Evolutionary conservation across 2,888 invertebrate genomes (phyloP), one percentile per base, ranked within the genome.

Genomic region (Lysandra bellargus): DNA sequence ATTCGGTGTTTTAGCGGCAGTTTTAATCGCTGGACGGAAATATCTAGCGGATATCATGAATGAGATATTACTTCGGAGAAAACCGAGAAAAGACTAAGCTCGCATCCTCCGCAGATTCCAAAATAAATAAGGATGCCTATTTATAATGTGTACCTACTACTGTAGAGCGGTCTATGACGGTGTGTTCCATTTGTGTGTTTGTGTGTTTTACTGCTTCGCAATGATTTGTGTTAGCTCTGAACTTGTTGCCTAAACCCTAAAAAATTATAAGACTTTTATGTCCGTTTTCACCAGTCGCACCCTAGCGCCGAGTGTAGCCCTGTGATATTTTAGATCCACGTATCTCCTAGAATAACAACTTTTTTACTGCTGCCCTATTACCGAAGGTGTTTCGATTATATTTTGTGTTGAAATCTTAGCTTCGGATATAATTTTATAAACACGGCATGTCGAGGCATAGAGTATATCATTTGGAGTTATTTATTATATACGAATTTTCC

Each of bases 21-120:
- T 9, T 69, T 37, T 69, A 69, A 69, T 33, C 69, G 5, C 69
- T 69, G 69, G 69, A 14, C 69, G 69, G 69, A 69, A 69, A 69
- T 69, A 69, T 37, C 69, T 33, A 37, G 69, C 69, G 69, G 69
- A 69, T 69, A 69, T 69, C 69, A 30, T 9, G 69, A 37, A 30
- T 9, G 69, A 37, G 14, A 69, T 69, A 69, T 69, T 69, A 69
- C 14, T 37, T 69, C 69, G 69, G 69, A 37, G 69, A 69, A 69
- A 69, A 69, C 17, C 33, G 33, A 64, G 30, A 64, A 12, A 57
- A 30, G 1, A 69, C 33, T 69, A 17, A 69, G 64, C 64, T 30
- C 30, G 64, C 30, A 64, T 64, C 69, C 69, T 33, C 69, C 69
- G 69, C 69, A 69, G 17, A 69, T 14, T 33, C 69, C 69, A 69